Conservation (phyloP, 1,140 invertebrate genomes). For the Parasteatoda tepidariorum region DNA sequence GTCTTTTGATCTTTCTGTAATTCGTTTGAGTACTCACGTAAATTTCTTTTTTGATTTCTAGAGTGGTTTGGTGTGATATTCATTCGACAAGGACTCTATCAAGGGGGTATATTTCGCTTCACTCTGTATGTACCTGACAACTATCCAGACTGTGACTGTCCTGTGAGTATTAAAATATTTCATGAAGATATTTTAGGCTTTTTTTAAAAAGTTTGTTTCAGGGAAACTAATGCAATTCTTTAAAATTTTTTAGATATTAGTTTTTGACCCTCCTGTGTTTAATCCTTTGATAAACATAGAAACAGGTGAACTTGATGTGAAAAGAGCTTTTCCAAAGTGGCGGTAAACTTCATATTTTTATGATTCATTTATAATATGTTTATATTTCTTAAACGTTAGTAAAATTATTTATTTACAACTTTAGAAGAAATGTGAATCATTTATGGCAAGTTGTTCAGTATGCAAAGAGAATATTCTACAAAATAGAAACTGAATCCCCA, state of each 20-base stretch:
- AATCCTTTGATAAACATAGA: constrained; percentile 86
- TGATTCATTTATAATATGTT: neutral
- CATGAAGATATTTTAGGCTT: constrained; percentile 48
- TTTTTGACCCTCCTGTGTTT: constrained; percentile 86
- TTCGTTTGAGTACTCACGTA: neutral
- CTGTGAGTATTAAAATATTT: constrained; percentile 67
- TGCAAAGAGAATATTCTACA: constrained; percentile 83
- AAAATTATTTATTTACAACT: constrained; percentile 55
- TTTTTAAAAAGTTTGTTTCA: neutral
- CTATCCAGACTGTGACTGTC: constrained; percentile 87
- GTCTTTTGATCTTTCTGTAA: neutral
- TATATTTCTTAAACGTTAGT: neutral
- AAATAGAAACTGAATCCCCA: constrained; percentile 77
- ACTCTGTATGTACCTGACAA: constrained; percentile 84
- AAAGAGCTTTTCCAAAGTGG: constrained; percentile 85
- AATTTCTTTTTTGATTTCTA: constrained; percentile 70
- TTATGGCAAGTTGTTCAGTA: constrained; percentile 91
- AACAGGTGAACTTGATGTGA: constrained; percentile 80
- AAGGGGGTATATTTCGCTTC: constrained; percentile 90
- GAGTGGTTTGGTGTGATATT: constrained; percentile 96
- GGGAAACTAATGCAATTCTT: neutral
- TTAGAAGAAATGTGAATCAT: constrained; percentile 78
- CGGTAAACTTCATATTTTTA: constrained; percentile 68
- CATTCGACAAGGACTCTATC: constrained; percentile 86
- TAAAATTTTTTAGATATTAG: constrained; percentile 78